Percentiles rank a stretch among this genome's conserved stretches.
Evolutionary conservation across 2,888 invertebrate species (phyloP).

Genomic region (Oeneis ivallda): DNA sequence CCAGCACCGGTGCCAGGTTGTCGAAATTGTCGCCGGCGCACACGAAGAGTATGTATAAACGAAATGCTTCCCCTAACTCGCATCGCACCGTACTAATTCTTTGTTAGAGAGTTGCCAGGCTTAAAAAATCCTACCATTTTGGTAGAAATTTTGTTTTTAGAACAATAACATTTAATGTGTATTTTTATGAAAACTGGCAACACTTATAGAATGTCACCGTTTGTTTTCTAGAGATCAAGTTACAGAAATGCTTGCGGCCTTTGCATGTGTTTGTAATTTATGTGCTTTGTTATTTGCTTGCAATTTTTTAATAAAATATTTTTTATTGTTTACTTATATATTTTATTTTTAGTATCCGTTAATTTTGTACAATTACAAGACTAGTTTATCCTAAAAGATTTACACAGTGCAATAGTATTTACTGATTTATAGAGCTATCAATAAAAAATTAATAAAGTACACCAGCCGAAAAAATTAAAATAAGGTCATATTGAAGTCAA

Average conservation of each 20-base stretch:
- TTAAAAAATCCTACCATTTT: constrained; percentile 10
- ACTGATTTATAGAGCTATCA: not conserved
- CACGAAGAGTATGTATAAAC: constrained; percentile 74
- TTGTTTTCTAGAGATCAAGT: not conserved
- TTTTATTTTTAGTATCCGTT: constrained; percentile 6
- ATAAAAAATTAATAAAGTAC: not conserved
- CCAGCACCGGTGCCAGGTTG: constrained; percentile 72
- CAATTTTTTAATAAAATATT: not conserved
- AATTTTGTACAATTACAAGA: not conserved
- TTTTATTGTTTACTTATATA: not conserved
- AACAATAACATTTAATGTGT: not conserved
- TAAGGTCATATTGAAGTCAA: not conserved
- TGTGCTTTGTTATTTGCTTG: constrained; percentile 21
- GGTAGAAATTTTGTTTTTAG: not conserved
- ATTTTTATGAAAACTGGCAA: constrained; percentile 19
- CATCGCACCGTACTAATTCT: constrained; percentile 39
- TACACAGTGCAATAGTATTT: not conserved
- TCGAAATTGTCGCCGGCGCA: constrained; percentile 75
- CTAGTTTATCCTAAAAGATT: not conserved
- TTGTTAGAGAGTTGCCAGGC: constrained; percentile 21
- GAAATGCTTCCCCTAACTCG: constrained; percentile 39
- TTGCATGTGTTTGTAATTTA: constrained; percentile 11
- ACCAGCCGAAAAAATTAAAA: not conserved
- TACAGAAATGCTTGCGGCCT: constrained; percentile 1
- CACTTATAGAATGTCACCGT: constrained; percentile 6